Evolutionary conservation across 2,113 vertebrate genomes (phyloP).

Genomic region (Rhinichthys klamathensis): DNA sequence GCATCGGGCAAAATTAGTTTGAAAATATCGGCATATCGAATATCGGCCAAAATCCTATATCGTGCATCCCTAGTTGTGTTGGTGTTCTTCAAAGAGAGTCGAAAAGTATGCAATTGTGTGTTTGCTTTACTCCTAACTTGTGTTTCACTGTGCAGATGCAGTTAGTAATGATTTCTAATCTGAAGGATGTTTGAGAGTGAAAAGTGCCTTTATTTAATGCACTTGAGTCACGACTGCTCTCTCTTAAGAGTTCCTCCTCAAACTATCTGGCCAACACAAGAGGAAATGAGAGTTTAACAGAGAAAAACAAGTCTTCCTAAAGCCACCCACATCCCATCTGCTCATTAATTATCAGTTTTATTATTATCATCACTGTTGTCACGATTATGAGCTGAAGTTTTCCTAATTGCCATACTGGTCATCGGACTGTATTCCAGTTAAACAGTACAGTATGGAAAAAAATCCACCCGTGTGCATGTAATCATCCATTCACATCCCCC

Average conservation of each 20-base stretch:
- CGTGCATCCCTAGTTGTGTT: too few species aligned
- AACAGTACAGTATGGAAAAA: conserved; percentile 58
- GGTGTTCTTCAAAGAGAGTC: too few species aligned
- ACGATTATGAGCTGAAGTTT: conserved; percentile 70
- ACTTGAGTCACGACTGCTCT: conserved; percentile 77
- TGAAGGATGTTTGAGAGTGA: conserved; percentile 51
- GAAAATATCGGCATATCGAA: too few species aligned
- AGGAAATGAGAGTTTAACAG: conserved; percentile 75
- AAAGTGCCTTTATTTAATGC: conserved; percentile 71
- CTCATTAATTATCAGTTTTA: conserved; percentile 77
- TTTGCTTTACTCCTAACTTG: not conserved
- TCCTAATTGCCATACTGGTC: conserved; percentile 64
- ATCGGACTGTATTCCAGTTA: conserved; percentile 64
- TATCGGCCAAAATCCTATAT: too few species aligned
- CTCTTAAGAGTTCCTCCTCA: conserved; percentile 80
- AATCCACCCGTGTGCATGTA: conserved; percentile 84
- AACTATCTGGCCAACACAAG: conserved; percentile 79
- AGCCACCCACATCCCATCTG: conserved; percentile 83
- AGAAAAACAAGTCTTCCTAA: conserved; percentile 78
- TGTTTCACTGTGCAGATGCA: not conserved
- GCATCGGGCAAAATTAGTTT: too few species aligned
- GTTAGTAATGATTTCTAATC: not conserved
- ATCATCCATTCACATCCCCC: conserved; percentile 86
- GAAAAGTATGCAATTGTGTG: not conserved
- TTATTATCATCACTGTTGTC: conserved; percentile 76